Percentiles rank a stretch among this genome's conserved stretches.
These are phyloP conservation scores for Porites divaricata DNA, from an alignment of 92 coral and sea anemone species.

Conservation along the genomic window DNA sequence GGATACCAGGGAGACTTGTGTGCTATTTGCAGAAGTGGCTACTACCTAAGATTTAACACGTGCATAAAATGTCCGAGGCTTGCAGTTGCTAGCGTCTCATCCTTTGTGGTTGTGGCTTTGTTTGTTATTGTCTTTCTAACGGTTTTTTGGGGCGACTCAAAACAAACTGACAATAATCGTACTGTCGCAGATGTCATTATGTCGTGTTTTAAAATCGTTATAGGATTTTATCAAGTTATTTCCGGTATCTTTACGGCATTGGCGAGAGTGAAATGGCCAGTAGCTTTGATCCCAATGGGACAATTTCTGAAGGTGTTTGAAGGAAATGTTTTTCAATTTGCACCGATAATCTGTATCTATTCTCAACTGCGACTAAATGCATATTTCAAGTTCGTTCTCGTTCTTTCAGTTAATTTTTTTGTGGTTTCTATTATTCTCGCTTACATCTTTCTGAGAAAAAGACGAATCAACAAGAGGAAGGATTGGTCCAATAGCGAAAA, in stretches of 20 bases:
- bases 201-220: constrained; percentile 48
- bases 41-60: constrained; percentile 6
- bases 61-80: constrained; percentile 16
- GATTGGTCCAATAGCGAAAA: not conserved
- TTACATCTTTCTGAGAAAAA: not conserved
- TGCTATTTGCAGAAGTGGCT: not conserved
- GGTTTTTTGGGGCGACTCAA: constrained; percentile 34
- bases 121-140: constrained; percentile 15
- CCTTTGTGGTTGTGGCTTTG: not conserved
- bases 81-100: constrained; percentile 3
- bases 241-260: constrained; percentile 37
- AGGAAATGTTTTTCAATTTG: constrained; percentile 33
- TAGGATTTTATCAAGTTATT: constrained; percentile 47
- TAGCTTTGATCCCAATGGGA: constrained; percentile 37
- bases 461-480: not conserved
- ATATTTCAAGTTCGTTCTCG: constrained; percentile 29
- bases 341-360: constrained; percentile 29
- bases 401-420: constrained; percentile 6
- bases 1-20: not conserved
- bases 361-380: constrained; percentile 8
- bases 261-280: constrained; percentile 37
- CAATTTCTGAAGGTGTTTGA: constrained; percentile 32
- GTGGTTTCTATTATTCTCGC: constrained; percentile 6
- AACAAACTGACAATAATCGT: constrained; percentile 35
- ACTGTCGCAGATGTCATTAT: constrained; percentile 41